Percentiles rank a stretch among this genome's conserved stretches.
phyloP scores from a whole-genome alignment of 2,888 invertebrate species.

The Hetaerina titia region DNA sequence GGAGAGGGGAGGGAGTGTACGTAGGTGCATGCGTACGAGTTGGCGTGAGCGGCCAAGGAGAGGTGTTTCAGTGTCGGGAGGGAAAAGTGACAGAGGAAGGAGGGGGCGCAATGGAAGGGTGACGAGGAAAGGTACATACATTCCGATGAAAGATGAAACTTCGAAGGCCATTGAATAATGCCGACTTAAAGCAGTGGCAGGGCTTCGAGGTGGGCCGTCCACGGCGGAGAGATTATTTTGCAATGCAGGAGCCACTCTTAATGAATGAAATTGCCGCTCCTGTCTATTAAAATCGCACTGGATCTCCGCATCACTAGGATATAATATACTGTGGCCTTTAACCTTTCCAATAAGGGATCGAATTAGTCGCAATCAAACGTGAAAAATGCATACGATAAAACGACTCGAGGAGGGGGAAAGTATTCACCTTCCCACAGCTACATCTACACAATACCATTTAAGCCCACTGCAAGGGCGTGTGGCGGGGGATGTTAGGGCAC shows the following conservation, averaged over 20 bases:
- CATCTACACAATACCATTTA: too few species aligned
- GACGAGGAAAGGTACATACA: background rate
- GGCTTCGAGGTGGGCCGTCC: background rate
- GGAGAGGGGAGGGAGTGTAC: background rate
- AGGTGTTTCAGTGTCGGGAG: background rate
- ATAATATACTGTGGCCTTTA: too few species aligned
- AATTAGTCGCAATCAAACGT: too few species aligned
- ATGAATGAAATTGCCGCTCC: background rate
- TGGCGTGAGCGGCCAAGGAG: background rate
- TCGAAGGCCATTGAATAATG: background rate
- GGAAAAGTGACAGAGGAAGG: background rate
- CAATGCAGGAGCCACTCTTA: background rate
- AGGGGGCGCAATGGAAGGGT: constrained; percentile 17
- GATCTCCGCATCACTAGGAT: too few species aligned
- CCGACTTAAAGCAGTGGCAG: background rate
- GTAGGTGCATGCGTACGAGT: background rate
- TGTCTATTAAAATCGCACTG: background rate
- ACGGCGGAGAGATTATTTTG: background rate
- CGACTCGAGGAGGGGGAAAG: too few species aligned
- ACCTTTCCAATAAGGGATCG: too few species aligned
- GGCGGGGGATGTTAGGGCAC: too few species aligned
- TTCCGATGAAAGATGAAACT: constrained; percentile 8
- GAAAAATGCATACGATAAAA: too few species aligned
- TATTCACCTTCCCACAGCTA: too few species aligned
- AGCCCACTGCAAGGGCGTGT: too few species aligned